Percentiles rank a stretch among this genome's conserved stretches.
Evolutionary conservation across 2,888 invertebrate genomes (phyloP).

Genomic region (Pantelozetes paolii): DNA sequence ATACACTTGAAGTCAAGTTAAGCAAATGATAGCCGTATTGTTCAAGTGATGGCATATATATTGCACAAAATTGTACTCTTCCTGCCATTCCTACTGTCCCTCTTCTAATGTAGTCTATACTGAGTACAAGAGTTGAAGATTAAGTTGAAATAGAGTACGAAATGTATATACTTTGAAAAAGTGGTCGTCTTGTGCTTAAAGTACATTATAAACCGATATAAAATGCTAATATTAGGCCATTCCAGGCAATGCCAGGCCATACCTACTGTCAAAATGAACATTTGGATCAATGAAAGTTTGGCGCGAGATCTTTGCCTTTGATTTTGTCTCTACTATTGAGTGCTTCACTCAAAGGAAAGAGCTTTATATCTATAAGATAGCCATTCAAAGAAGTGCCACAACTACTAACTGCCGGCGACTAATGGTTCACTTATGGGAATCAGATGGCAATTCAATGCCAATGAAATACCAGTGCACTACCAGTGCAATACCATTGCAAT

Average conservation of each 20-base stretch:
- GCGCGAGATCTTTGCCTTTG: not conserved
- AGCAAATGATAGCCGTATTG: constrained; percentile 19
- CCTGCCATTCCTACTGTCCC: not conserved
- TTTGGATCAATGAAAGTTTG: constrained; percentile 3
- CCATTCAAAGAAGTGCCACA: not conserved
- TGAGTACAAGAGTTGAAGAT: constrained; percentile 1
- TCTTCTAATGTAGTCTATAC: not conserved
- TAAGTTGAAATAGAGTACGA: constrained; percentile 2
- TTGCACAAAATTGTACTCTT: constrained; percentile 17
- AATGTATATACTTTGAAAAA: not conserved
- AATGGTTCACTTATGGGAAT: constrained; percentile 15
- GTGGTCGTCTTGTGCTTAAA: constrained; percentile 12
- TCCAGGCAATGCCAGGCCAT: no score
- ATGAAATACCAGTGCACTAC: no score
- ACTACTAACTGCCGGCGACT: no score
- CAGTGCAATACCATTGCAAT: no score
- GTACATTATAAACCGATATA: constrained; percentile 21
- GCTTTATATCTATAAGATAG: not conserved
- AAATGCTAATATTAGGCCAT: constrained; percentile 19
- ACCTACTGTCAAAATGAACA: not conserved
- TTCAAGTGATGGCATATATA: constrained; percentile 15
- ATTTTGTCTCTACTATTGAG: not conserved
- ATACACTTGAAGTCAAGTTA: constrained; percentile 8
- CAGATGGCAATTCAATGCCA: not conserved
- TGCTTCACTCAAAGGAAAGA: not conserved